Percentiles rank a stretch among this genome's conserved stretches.
These are phyloP conservation scores for Drosophila silvestris DNA, from an alignment of 2,888 invertebrate species.

Conservation along the genomic window DNA sequence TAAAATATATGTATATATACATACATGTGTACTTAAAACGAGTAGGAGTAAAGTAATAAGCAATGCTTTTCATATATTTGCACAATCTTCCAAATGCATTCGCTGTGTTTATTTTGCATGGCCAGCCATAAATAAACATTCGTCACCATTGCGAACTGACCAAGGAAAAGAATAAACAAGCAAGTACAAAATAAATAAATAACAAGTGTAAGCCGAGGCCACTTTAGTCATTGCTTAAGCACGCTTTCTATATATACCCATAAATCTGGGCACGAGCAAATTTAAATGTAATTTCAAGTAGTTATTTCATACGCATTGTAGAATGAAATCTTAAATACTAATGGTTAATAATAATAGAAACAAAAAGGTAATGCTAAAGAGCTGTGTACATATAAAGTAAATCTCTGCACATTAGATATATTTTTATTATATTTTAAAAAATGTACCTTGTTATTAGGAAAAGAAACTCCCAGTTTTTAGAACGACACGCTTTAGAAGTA, in stretches of 20 bases:
- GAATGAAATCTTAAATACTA: not conserved
- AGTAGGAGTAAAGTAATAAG: constrained; percentile 38
- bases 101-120: constrained; percentile 37
- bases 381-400: not conserved
- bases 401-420: not conserved
- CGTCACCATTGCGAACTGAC: constrained; percentile 17
- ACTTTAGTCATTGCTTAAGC: constrained; percentile 4
- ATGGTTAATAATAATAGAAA: not conserved
- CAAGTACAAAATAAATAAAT: not conserved
- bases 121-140: constrained; percentile 42
- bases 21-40: constrained; percentile 8
- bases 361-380: not conserved
- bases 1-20: not conserved
- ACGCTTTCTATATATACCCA: not conserved
- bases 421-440: not conserved
- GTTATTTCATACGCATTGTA: not conserved
- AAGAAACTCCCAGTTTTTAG: not conserved
- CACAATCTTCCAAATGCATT: constrained; percentile 42
- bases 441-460: not conserved
- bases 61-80: constrained; percentile 46
- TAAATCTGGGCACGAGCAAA: not conserved
- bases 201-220: constrained; percentile 10
- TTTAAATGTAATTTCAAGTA: not conserved
- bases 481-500: not conserved
- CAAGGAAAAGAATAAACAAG: constrained; percentile 2